Evolutionary conservation across 2,888 invertebrate species (phyloP).

Genomic region (Rosalia funebris): DNA sequence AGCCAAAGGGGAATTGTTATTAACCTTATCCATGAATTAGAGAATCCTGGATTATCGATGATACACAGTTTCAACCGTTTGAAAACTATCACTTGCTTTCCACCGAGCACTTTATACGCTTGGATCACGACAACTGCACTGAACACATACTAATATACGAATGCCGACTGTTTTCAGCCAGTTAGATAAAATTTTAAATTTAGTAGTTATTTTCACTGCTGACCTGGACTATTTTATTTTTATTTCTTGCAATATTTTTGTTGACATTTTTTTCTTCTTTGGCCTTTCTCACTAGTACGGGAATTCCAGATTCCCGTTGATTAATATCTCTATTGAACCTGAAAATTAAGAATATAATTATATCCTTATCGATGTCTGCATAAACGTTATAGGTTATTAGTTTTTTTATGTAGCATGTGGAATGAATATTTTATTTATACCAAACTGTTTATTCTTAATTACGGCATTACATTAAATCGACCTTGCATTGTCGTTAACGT

Average conservation of each 20-base stretch:
- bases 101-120: conserved; percentile 22
- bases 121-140: conserved; percentile 36
- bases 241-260: conserved; percentile 36
- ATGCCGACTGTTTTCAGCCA: conserved; percentile 42
- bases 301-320: conserved; percentile 1
- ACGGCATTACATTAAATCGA: background rate
- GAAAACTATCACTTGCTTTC: conserved; percentile 24
- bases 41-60: conserved; percentile 33
- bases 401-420: too few relatives aligned
- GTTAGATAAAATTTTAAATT: conserved; percentile 37
- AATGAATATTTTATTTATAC: too few relatives aligned
- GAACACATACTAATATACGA: conserved; percentile 35
- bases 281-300: background rate
- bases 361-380: too few relatives aligned
- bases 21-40: conserved; percentile 39
- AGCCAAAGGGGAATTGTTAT: conserved; percentile 10
- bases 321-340: conserved; percentile 5
- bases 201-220: conserved; percentile 44
- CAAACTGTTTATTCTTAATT: too few relatives aligned
- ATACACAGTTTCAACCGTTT: conserved; percentile 26
- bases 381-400: too few relatives aligned
- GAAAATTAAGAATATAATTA: conserved; percentile 18
- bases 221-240: conserved; percentile 48
- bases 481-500: background rate
- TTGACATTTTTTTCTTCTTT: conserved; percentile 9